These are phyloP conservation scores for Andrena minutula DNA, from an alignment of 2,888 invertebrate species.

Conservation along the genomic window DNA sequence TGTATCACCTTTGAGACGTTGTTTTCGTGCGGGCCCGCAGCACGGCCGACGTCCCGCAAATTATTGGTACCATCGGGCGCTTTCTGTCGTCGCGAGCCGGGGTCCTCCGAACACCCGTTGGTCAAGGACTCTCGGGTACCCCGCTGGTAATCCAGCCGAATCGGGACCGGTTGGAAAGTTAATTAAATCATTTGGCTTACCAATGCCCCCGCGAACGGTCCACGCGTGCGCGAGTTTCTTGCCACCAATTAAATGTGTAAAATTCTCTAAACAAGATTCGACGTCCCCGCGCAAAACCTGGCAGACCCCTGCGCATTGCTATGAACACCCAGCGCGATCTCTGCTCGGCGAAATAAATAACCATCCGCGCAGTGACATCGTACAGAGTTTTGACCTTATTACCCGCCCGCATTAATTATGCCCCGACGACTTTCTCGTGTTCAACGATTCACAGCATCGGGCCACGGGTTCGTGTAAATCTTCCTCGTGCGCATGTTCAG, in stretches of 20 bases:
- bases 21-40: not conserved
- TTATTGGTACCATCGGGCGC: constrained; percentile 49
- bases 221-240: constrained; percentile 15
- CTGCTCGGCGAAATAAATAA: not conserved
- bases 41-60: constrained; percentile 25
- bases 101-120: constrained; percentile 30
- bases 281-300: not conserved
- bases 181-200: constrained; percentile 69
- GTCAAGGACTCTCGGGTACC: constrained; percentile 52
- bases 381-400: not conserved
- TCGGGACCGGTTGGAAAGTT: constrained; percentile 70
- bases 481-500: constrained; percentile 4
- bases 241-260: constrained; percentile 40
- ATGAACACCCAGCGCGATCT: not conserved
- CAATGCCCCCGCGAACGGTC: constrained; percentile 13
- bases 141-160: constrained; percentile 63
- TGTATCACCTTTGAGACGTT: constrained; percentile 2
- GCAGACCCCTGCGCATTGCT: not conserved
- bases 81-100: constrained; percentile 50
- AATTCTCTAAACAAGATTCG: constrained; percentile 51
- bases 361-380: not conserved
- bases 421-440: constrained; percentile 20
- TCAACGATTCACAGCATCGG: constrained; percentile 22
- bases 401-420: not conserved
- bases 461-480: not conserved